Base-by-base conservation (phyloP, 2,113 vertebrate species). In the Protomyctophum bolini region DNA sequence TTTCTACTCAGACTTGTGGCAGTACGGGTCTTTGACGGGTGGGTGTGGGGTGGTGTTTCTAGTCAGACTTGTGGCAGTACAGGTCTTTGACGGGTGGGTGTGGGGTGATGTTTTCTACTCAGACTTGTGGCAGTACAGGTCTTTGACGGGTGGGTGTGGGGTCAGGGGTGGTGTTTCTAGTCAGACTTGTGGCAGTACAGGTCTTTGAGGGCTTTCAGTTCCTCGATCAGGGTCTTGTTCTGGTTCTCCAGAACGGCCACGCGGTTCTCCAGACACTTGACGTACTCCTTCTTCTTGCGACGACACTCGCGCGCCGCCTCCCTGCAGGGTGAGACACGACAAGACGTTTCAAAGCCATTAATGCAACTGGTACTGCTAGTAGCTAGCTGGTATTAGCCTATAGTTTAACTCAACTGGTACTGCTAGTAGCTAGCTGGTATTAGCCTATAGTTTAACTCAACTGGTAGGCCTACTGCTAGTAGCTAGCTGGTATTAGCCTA, bases 111-210 rank as follows among this genome's bases (percentile, higher is more conserved):
- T n/a, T 21, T 21, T 21, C 21, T 21, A 21, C 1, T 21, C 21
- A 21, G 21, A 21, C 21, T 21, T 21, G 21, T 21, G 21, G 21
- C 21, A 21, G 21, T 21, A 21, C 21, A 21, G 21, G 21, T 21
- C 21, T 21, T 21, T 21, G 21, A 21, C 21, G 21, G 21, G 21
- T 21, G 21, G 21, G 21, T 1, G 21, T 21, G 21, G 21, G 21
- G 21, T 21, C 21, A n/a, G n/a, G 21, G 21, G 21, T 21, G 33
- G 5, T 41, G 33, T 41, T 41, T 41, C 94, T 97, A 99, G 92
- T 99, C 97, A 69, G 97, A 97, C 92, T 99, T 99, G 93, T 99
- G 96, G 92, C 97, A 98, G 91, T 99, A 99, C 84, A 99, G 96
- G 94, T 99, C 97, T 90, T 99, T 99, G 89, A 99, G 97, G 86